Conservation (phyloP, 2,888 invertebrate genomes). For the Blomia tropicalis region DNA sequence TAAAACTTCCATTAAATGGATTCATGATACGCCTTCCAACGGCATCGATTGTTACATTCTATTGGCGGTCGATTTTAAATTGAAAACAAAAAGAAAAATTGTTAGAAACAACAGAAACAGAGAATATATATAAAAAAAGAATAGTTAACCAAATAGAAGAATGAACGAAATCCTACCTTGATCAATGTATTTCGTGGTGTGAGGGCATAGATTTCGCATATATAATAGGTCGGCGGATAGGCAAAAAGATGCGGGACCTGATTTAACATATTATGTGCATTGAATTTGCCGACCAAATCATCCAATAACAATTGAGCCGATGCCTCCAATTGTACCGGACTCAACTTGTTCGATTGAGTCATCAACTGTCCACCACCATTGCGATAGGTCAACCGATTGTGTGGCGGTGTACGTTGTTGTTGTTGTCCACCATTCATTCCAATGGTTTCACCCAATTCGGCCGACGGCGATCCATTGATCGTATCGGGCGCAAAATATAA, state of each 20-base stretch:
- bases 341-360: neutral
- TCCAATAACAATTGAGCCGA: neutral
- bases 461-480: neutral
- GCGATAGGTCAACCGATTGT: neutral
- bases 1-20: constrained; percentile 12
- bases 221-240: constrained; percentile 24
- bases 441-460: too few species aligned
- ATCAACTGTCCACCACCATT: neutral
- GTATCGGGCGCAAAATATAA: constrained; percentile 11
- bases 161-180: neutral
- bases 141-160: neutral
- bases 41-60: constrained; percentile 23
- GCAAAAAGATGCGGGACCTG: constrained; percentile 14
- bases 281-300: neutral
- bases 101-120: neutral
- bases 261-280: neutral
- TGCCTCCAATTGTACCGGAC: neutral
- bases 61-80: too few species aligned
- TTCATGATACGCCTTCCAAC: constrained; percentile 17
- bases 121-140: neutral
- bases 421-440: too few species aligned
- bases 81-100: neutral
- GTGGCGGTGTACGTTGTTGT: neutral
- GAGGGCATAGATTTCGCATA: constrained; percentile 23
- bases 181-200: neutral